Evolutionary conservation across 1,140 invertebrate genomes (phyloP), one percentile per base, ranked within the genome.

Genomic region (Drosophila ambigua): DNA sequence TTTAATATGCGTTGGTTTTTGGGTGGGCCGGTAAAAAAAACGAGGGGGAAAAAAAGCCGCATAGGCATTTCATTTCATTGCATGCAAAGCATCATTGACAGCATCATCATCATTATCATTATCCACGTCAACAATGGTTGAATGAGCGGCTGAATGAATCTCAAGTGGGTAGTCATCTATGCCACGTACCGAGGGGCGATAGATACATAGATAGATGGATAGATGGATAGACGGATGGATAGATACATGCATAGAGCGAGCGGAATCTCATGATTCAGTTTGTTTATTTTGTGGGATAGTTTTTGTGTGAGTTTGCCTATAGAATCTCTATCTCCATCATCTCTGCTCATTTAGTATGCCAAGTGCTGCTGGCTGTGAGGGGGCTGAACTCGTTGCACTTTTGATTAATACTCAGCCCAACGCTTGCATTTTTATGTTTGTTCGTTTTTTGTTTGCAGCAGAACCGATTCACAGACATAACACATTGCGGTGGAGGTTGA

Each of bases 401-500:
- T 52, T 28, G 39, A 23, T 45, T 54, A 31, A 63, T 23, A 39
- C 35, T 39, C 2, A 39, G 4, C 4, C 11, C 11, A 39, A 13
- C 35, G 11, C 4, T 39, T 39, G 50, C 5, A 35, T 54, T 44
- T 41, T 43, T 20, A n/a, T 20, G 20, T 20, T 20, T 20, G 20
- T 20, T 20, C 16, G 16, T 39, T 23, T 46, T 48, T 50, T 8
- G 23, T 3, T 80, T 75, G 26, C 43, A 90, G 77, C 74, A 84
- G 55, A 72, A 66, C 73, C 74, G 66, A 74, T 72, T 81, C 72
- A 48, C 83, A 82, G 51, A 89, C 84, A 88, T 88, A 89, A 89
- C 79, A 90, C 77, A 84, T 91, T 87, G 90, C 81, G 76, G 73
- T 66, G 84, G 74, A 59, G 80, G 88, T 75, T 75, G 72, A 75